Conservation (phyloP, 1,140 invertebrate genomes). For the Steinernema khuongi region DNA sequence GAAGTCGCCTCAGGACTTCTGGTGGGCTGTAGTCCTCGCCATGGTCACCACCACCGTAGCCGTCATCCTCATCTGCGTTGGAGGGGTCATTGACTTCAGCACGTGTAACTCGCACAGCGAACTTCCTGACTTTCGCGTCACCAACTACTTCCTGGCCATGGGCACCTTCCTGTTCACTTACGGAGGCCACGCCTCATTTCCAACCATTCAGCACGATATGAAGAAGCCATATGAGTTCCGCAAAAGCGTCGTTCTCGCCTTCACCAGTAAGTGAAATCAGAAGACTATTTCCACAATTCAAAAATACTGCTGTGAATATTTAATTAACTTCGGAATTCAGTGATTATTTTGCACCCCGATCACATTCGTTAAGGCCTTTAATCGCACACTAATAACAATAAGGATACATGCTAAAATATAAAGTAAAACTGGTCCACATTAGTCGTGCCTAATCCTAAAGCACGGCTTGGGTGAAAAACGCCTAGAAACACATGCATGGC, state of each 20-base stretch:
- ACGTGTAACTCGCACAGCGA: constrained; percentile 36
- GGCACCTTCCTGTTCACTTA: constrained; percentile 61
- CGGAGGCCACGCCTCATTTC: constrained; percentile 61
- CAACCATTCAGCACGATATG: constrained; percentile 63
- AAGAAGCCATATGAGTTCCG: constrained; percentile 59
- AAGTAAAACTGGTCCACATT: too few relatives aligned
- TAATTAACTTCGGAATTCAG: too few relatives aligned
- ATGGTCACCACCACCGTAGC: constrained; percentile 43
- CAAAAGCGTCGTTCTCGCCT: constrained; percentile 53
- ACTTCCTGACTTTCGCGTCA: constrained; percentile 41
- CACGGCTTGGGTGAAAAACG: too few relatives aligned
- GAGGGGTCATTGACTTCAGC: constrained; percentile 34
- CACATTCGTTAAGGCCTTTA: too few relatives aligned
- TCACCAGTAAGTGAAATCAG: constrained; percentile 39
- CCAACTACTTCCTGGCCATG: constrained; percentile 59
- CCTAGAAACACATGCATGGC: too few relatives aligned
- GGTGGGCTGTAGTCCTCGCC: constrained; percentile 61
- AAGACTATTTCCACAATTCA: too few relatives aligned
- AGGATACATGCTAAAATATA: too few relatives aligned
- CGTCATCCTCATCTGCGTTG: constrained; percentile 50
- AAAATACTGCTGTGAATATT: too few relatives aligned
- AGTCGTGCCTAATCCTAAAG: too few relatives aligned
- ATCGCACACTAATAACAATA: too few relatives aligned
- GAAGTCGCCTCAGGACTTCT: constrained; percentile 71
- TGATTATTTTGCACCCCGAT: too few relatives aligned